Percentiles rank a stretch among this genome's conserved stretches.
Conservation (phyloP, 2,113 vertebrate genomes). For the Epinephelus lanceolatus region DNA sequence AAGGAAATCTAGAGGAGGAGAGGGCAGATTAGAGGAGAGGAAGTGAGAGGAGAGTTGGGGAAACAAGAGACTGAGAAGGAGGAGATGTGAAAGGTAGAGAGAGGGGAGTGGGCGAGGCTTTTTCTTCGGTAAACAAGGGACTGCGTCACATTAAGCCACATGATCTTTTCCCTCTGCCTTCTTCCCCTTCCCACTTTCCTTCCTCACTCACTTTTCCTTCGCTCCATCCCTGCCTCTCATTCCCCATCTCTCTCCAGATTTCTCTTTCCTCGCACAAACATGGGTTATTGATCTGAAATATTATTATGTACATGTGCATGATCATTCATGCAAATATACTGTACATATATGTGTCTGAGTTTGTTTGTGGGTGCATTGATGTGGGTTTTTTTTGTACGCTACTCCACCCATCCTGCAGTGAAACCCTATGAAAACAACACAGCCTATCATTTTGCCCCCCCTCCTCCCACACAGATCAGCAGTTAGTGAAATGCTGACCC, state of each 20-base stretch:
- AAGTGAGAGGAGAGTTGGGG: slow-evolving; percentile 40
- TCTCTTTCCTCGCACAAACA: slow-evolving; percentile 47
- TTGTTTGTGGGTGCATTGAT: slow-evolving; percentile 19
- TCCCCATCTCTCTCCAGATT: slow-evolving; percentile 19
- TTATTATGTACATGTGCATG: not conserved
- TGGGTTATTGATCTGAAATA: slow-evolving; percentile 47
- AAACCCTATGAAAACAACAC: slow-evolving; percentile 75
- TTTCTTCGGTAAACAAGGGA: slow-evolving; percentile 71
- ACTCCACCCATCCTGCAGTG: slow-evolving; percentile 74
- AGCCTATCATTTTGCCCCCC: slow-evolving; percentile 62
- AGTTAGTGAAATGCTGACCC: slow-evolving; percentile 82
- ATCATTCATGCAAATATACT: not conserved
- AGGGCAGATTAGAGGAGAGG: slow-evolving; percentile 50
- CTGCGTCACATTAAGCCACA: slow-evolving; percentile 56
- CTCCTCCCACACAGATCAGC: slow-evolving; percentile 75
- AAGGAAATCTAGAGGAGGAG: slow-evolving; percentile 47
- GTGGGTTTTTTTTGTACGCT: slow-evolving; percentile 16
- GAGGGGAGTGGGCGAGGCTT: slow-evolving; percentile 58
- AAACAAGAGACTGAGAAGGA: slow-evolving; percentile 39
- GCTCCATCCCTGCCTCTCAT: not conserved
- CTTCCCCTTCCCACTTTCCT: slow-evolving; percentile 15
- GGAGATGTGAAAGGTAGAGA: slow-evolving; percentile 40
- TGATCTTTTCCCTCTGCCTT: slow-evolving; percentile 37
- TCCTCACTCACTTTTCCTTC: slow-evolving; percentile 31
- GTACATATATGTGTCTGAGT: slow-evolving; percentile 7